phyloP scores from a whole-genome alignment of 2,797 vertebrate genomes.

The Meda fulgida region DNA sequence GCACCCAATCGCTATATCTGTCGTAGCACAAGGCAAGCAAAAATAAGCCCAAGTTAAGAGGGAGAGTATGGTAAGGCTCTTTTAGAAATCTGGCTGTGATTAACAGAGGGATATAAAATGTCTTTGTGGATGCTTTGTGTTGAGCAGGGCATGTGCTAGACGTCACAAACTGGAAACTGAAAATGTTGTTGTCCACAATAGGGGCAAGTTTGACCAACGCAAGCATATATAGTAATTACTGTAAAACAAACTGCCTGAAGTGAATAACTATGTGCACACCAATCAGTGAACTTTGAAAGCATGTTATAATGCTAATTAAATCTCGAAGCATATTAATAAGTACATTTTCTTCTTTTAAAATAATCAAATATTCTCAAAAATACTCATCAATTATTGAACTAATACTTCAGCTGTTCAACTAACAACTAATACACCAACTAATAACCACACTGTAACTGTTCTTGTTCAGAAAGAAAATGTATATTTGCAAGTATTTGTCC shows the following conservation, averaged over 20 bases:
- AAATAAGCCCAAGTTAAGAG: conserved; percentile 53
- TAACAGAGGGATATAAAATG: conserved; percentile 23
- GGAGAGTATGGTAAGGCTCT: conserved; percentile 36
- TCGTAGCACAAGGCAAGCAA: conserved; percentile 68
- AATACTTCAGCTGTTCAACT: neutral
- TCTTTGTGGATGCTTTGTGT: conserved; percentile 1
- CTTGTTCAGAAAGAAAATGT: neutral
- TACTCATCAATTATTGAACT: neutral
- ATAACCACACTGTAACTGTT: neutral
- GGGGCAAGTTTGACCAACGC: neutral
- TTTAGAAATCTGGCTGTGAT: conserved; percentile 66
- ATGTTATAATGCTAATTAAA: neutral
- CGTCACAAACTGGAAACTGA: neutral
- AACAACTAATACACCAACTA: too few species aligned
- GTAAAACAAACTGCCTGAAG: neutral
- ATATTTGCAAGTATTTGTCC: neutral
- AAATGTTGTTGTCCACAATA: neutral
- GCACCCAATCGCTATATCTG: conserved; percentile 88
- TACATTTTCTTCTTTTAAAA: neutral
- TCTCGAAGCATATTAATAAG: neutral
- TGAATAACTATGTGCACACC: neutral
- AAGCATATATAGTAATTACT: neutral
- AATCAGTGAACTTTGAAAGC: neutral
- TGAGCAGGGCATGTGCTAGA: neutral
- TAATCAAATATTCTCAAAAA: too few species aligned